Evolutionary conservation across 2,113 vertebrate genomes (phyloP).

Genomic region (Dicerorhinus sumatrensis): DNA sequence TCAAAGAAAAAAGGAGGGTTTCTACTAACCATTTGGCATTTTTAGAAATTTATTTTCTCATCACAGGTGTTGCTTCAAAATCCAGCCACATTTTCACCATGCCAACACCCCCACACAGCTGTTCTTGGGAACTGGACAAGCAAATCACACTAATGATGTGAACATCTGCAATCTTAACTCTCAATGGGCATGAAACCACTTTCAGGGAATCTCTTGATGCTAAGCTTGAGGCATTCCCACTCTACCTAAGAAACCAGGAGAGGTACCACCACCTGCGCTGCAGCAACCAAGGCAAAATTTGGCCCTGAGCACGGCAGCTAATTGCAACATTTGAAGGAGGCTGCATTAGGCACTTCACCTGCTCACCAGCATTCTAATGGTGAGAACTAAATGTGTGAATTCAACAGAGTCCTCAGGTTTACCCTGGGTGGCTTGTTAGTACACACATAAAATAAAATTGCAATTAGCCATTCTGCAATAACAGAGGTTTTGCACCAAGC

Average conservation of each 20-base stretch:
- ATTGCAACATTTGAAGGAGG: background rate
- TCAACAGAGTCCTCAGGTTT: background rate
- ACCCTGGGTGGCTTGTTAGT: background rate
- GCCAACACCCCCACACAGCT: conserved; percentile 21
- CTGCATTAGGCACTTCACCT: background rate
- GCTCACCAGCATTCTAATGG: background rate
- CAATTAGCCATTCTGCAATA: conserved; percentile 8
- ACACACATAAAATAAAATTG: background rate
- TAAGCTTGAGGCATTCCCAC: background rate
- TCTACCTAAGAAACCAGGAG: background rate
- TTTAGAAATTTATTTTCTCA: conserved; percentile 47
- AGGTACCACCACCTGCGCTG: background rate
- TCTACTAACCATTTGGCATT: conserved; percentile 1
- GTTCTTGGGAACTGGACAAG: conserved; percentile 44
- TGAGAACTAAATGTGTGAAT: conserved; percentile 11
- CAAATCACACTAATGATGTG: conserved; percentile 46
- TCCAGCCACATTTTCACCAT: conserved; percentile 23
- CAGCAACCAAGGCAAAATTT: background rate
- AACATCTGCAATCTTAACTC: conserved; percentile 29
- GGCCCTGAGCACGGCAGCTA: background rate
- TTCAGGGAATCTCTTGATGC: background rate
- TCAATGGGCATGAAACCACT: background rate
- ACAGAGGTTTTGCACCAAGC: background rate
- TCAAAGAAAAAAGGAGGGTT: background rate
- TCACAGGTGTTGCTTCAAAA: conserved; percentile 48